Base-by-base conservation (phyloP, 2,797 vertebrate species). In the Pangasius djambal region DNA sequence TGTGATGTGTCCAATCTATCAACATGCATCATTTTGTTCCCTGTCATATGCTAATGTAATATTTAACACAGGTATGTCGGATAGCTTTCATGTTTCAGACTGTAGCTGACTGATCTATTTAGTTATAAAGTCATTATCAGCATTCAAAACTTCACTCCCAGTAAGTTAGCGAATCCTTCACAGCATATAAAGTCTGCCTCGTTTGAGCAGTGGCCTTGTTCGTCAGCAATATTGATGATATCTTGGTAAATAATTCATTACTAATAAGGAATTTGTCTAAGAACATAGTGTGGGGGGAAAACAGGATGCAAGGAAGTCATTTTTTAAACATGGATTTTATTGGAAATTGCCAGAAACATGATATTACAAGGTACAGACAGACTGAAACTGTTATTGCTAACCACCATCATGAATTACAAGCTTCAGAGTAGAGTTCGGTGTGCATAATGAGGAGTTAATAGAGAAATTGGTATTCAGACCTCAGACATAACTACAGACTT, bases 11-110 rank as follows among this genome's bases (percentile, higher is more conserved):
- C 34, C 57, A 40, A 67, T 86, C 88, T 55, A 83, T 84, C 20
- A 52, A 75, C 75, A 88, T 55, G 57, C 48, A 81, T 81, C 34
- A 70, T 69, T 79, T 70, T 69, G 22, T 79, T 78, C 50, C 22
- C 74, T 40, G 50, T 70, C 74, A 82, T 55, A 72, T 86, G 67
- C n/a, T 74, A 50, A 89, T 83, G 67, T 37, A 89, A 65, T 82
- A 86, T 81, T 77, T 86, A 86, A 83, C 15, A 75, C 34, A 86
- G 55, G 59, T 74, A 74, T 40, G 28, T 75, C 13, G 8, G 40
- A 59, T 57, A 34, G 52, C 18, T 81, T 61, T 83, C 34, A 28
- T 81, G 77, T 16, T 16, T 75, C 65, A 25, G n/a, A 50, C 28
- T 40, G 37, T 61, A 40, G 15, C 69, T 74, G 81, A 78, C 72